A percentile compares a stretch with the other conserved stretches of the same genome.
Conservation (phyloP, 2,113 vertebrate species). For the Bostrychus sinensis region DNA sequence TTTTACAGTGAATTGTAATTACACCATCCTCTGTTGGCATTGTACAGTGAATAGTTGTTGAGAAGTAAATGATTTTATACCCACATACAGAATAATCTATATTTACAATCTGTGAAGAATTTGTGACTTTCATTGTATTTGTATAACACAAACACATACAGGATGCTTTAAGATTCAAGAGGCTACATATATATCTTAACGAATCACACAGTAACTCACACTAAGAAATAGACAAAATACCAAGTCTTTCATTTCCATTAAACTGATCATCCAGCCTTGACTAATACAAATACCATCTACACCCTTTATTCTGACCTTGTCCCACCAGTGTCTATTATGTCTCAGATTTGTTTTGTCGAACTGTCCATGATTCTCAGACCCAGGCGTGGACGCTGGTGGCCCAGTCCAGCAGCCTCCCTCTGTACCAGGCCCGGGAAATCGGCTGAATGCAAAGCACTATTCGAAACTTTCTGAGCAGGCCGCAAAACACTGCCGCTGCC, state of each 20-base stretch:
- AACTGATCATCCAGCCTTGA: neutral
- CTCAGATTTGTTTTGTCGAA: neutral
- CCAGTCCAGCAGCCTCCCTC: constrained; percentile 78
- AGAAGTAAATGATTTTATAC: neutral
- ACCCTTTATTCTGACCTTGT: neutral
- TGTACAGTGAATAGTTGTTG: neutral
- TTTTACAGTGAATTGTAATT: too few species aligned
- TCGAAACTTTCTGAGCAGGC: constrained; percentile 82
- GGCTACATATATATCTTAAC: neutral
- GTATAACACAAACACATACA: neutral
- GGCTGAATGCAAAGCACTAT: constrained; percentile 83
- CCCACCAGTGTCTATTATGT: neutral
- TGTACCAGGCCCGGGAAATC: constrained; percentile 75
- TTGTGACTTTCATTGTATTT: neutral
- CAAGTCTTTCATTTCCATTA: neutral
- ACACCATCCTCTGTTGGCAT: too few species aligned
- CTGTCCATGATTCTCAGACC: constrained; percentile 75
- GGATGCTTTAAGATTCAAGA: neutral
- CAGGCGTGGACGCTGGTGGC: constrained; percentile 79
- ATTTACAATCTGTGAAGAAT: neutral
- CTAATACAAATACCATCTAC: too few species aligned
- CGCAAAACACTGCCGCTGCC: constrained; percentile 87
- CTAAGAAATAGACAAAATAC: neutral
- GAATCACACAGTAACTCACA: neutral
- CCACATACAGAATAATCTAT: neutral